Evolutionary conservation across 2,797 vertebrate species (phyloP), one percentile per base, ranked within the genome.

Genomic region (Coendou prehensilis): DNA sequence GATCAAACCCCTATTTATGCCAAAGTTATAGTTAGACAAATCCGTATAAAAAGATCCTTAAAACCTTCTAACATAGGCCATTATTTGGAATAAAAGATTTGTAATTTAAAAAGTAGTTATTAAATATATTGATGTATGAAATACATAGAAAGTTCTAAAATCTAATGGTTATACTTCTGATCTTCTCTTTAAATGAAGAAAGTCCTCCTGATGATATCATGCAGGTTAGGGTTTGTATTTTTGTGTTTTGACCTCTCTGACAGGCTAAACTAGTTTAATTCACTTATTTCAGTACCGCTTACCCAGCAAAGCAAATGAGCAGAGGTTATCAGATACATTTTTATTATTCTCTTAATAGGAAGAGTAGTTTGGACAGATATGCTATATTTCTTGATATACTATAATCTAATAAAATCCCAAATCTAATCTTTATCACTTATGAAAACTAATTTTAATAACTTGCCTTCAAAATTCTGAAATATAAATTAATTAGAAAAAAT

Each of bases 21-120:
- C 23, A 76, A 79, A 93, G 41, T 14, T 91, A 30, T 41, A 79
- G 59, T 85, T 50, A 88, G 41, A 28, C 26, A 87, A 89, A 78
- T 92, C 47, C n/a, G 67, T 78, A 56, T 18, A 85, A 63, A 91
- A 0, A 15, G 23, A 87, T 26, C 37, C 0, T 3, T 52, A 45
- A 10, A 69, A 81, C 20, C 3, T 78, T 92, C n/a, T 81, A 37
- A 37, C 1, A 1, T 80, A 13, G 1, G 9, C 26, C 20, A 87
- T 41, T 82, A 85, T 84, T 91, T 91, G 69, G 6, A 93, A 79
- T 54, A 45, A 23, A 96, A 93, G 54, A 4, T 18, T 79, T 59
- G 61, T 87, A 30, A 88, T 57, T 80, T 13, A 67, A 80, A 80
- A 76, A 81, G 2, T 89, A 73, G 10, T 75, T 37, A 83, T 50